Base-by-base conservation (phyloP, 2,888 invertebrate species). In the Gibbula magus region DNA sequence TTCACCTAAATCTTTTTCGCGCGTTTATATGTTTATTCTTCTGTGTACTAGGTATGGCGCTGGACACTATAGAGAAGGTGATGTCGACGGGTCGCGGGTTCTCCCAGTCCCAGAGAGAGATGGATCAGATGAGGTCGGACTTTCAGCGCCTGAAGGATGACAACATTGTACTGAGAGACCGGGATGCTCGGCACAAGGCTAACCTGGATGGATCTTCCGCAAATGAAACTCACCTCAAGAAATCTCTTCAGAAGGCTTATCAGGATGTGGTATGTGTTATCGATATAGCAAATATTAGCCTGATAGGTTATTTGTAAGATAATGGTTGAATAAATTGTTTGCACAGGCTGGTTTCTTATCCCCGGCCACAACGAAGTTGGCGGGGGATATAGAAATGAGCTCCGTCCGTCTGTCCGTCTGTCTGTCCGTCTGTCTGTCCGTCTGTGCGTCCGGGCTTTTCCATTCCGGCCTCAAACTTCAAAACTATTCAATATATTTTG, bases 151-250 rank as follows among this genome's bases (percentile, higher is more conserved):
- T 89, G 35, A 84, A 87, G 66, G 88, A 88, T 25, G 90, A 90
- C 76, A 90, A 90, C 82, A 74, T 83, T 20, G 78, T 83, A 10
- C 81, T 89, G 74, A 80, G 86, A 18, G 84, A 86, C 45, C 81
- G 83, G 75, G 87, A 84, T 32, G 85, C 86, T 25, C 75, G 82
- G 16, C 78, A 86, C 8, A 83, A 83, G 56, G 83, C 84, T 13
- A 83, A 82, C 53, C 73, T 84, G 0, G 86, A 87, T 25, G 85
- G 85, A 52, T 86, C 86, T 52, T 81, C 88, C 4, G 84, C 86
- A 45, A 86, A 85, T 25, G 89, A 90, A 75, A 85, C 87, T 32
- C 87, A 91, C 32, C 80, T 91, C 70, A 88, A 87, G 81, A 82
- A 84, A n/a, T 86, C 88, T 0, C 75, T 91, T 77, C 86, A 87